Base-by-base conservation (phyloP, 2,797 vertebrate species). In the Cirrhinus molitorella region DNA sequence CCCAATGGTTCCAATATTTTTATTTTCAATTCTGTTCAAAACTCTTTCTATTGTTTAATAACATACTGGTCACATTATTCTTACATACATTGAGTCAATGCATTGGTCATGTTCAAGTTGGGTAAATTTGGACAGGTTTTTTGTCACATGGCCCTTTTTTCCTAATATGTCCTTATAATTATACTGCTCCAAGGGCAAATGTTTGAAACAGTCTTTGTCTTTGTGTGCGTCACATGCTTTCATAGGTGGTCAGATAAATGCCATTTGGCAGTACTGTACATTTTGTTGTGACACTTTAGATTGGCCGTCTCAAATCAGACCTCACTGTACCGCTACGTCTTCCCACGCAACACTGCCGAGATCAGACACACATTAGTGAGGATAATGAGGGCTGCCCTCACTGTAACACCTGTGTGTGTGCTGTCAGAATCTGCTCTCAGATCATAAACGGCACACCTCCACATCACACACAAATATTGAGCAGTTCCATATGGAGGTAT, bases 321-420 rank as follows among this genome's bases (percentile, higher is more conserved):
- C 47, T 78, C 14, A 76, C 74, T 85, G 55, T 66, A 71, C 28
- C 8, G 28, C 59, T 45, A 68, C 25, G 40, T 65, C 57, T 67
- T 77, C 77, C 37, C 59, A 81, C 4, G 17, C 12, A 51, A 74
- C 45, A 59, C 43, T 51, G 70, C 81, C 9, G 49, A 55, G 83
- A 82, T 75, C 80, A 73, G 78, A 65, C 72, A 68, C 63, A 80
- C 74, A 72, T 85, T 80, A 85, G 53, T 70, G 55, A 28, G 23
- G 25, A 78, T 87, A 87, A 85, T 85, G 85, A 88, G 80, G 79
- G 37, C 65, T 79, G 80, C 68, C 85, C 34, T 53, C 74, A 85
- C 51, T 78, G 34, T 68, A 40, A 85, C 72, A 87, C 55, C 83
- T 83, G 77, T 70, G 31, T 70, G 31, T 34, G 68, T 80, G 47